A percentile compares a stretch with the other conserved stretches of the same genome.
Evolutionary conservation across 2,888 invertebrate species (phyloP).

Genomic region (Molorchus minor): DNA sequence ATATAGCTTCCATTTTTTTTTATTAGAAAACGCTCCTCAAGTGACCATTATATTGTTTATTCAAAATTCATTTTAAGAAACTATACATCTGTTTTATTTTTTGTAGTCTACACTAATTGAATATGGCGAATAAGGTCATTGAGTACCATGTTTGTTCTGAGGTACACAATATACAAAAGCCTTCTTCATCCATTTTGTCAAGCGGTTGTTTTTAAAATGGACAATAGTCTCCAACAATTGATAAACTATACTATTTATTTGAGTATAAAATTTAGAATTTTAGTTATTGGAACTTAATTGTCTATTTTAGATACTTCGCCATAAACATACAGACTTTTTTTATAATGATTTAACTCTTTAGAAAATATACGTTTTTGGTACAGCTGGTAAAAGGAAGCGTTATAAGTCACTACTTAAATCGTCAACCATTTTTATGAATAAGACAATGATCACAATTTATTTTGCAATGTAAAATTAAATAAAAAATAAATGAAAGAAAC

Average conservation of each 20-base stretch:
- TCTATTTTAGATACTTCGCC: slow-evolving; percentile 22
- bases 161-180: slow-evolving; percentile 31
- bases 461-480: no score
- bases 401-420: no score
- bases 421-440: no score
- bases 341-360: no score
- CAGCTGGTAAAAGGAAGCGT: no score
- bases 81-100: slow-evolving; percentile 30
- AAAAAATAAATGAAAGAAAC: no score
- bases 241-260: slow-evolving; percentile 40
- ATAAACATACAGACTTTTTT: no score
- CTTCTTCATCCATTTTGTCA: slow-evolving; percentile 15
- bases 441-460: no score
- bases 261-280: slow-evolving; percentile 47
- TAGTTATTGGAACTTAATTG: slow-evolving; percentile 34
- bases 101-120: slow-evolving; percentile 29
- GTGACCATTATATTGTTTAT: slow-evolving; percentile 18
- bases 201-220: slow-evolving; percentile 23
- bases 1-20: no score
- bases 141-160: slow-evolving; percentile 43
- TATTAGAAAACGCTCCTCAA: slow-evolving; percentile 22
- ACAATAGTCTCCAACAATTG: slow-evolving; percentile 33
- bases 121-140: slow-evolving; percentile 42
- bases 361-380: no score
- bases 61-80: slow-evolving; percentile 30